phyloP scores from a whole-genome alignment of 2,888 invertebrate genomes.

The Carabus problematicus region DNA sequence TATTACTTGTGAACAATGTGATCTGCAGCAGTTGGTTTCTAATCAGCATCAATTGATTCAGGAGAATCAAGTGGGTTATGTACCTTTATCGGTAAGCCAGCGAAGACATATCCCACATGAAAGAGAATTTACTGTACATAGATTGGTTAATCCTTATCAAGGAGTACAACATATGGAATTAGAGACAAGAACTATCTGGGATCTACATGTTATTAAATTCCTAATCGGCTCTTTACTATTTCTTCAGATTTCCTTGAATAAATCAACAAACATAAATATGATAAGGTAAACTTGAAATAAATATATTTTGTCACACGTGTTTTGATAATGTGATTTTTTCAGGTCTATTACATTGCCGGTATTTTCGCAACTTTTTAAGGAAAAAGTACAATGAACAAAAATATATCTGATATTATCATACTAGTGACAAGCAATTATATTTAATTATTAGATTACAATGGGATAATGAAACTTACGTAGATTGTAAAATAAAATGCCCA shows the following conservation, averaged over 20 bases:
- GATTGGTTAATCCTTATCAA: slow-evolving; percentile 10
- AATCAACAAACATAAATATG: slow-evolving; percentile 23
- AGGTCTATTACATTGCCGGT: slow-evolving; percentile 19
- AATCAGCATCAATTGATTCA: too few species aligned
- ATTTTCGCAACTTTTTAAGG: slow-evolving; percentile 31
- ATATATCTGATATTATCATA: too few species aligned
- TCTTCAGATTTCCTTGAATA: slow-evolving; percentile 28
- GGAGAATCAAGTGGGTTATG: too few species aligned
- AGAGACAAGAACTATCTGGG: slow-evolving; percentile 24
- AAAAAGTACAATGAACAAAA: slow-evolving; percentile 6
- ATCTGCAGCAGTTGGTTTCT: too few species aligned
- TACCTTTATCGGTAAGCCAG: too few species aligned
- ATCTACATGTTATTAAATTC: slow-evolving; percentile 25
- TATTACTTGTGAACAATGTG: too few species aligned
- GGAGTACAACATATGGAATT: slow-evolving; percentile 25
- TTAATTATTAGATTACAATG: too few species aligned
- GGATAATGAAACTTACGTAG: too few species aligned
- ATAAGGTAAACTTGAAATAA: slow-evolving; percentile 19
- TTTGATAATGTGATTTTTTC: slow-evolving; percentile 13
- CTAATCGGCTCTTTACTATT: slow-evolving; percentile 29
- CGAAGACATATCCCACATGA: too few species aligned
- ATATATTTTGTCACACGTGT: background rate
- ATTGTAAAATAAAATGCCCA: too few species aligned
- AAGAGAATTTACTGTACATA: too few species aligned
- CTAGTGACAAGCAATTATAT: too few species aligned